These are phyloP conservation scores for Hofmannophila pseudospretella DNA, from an alignment of 2,888 invertebrate species.

Conservation along the genomic window DNA sequence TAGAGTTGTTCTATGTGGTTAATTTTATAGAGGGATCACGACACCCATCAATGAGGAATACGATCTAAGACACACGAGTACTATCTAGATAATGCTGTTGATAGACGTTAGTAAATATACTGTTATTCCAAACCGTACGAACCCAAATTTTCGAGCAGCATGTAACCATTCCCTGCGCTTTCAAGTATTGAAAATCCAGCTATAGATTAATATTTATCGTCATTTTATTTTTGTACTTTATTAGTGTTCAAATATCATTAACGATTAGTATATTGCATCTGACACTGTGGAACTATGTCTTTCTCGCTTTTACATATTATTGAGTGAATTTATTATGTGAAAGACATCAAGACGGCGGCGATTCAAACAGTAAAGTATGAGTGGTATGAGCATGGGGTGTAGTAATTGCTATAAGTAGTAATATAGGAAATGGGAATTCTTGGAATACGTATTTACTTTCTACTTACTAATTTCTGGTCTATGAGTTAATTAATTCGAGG, in stretches of 20 bases:
- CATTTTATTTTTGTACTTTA: slow-evolving; percentile 66
- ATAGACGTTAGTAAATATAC: too few relatives aligned
- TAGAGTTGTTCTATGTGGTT: too few relatives aligned
- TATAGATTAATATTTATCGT: slow-evolving; percentile 68
- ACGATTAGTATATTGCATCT: slow-evolving; percentile 59
- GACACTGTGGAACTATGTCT: slow-evolving; percentile 29
- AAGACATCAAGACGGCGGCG: slow-evolving; percentile 34
- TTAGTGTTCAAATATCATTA: slow-evolving; percentile 71
- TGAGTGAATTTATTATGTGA: slow-evolving; percentile 54
- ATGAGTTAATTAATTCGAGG: slow-evolving; percentile 53
- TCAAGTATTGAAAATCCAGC: slow-evolving; percentile 53
- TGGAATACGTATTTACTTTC: slow-evolving; percentile 52
- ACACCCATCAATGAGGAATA: too few relatives aligned
- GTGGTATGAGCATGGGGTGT: slow-evolving; percentile 46
- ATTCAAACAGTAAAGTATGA: slow-evolving; percentile 43
- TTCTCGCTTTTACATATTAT: slow-evolving; percentile 34
- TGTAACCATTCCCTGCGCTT: slow-evolving; percentile 46
- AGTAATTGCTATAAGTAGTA: slow-evolving; percentile 39
- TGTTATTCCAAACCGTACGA: too few relatives aligned
- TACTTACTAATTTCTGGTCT: slow-evolving; percentile 42
- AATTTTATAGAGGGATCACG: too few relatives aligned
- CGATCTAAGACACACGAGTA: too few relatives aligned
- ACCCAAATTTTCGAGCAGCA: slow-evolving; percentile 18
- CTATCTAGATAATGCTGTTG: too few relatives aligned
- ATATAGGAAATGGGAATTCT: slow-evolving; percentile 42